These are phyloP conservation scores for Liposcelis brunnea DNA, from an alignment of 2,888 invertebrate species.

Conservation along the genomic window DNA sequence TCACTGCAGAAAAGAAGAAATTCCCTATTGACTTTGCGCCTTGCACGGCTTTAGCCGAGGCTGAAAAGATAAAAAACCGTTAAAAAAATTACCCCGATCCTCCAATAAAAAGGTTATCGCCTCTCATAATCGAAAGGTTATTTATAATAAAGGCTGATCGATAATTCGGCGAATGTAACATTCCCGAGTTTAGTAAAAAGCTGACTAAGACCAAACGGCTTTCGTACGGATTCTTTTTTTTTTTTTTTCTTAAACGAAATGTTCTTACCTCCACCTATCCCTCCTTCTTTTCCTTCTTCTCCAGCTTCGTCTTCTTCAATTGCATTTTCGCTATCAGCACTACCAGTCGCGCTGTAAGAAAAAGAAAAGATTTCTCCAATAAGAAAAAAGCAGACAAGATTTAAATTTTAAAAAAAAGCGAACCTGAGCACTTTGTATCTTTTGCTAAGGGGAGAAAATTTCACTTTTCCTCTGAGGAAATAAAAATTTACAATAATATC, in stretches of 20 bases:
- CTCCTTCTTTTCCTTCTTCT: constrained; percentile 54
- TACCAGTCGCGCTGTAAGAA: constrained; percentile 63
- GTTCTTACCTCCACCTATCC: constrained; percentile 53
- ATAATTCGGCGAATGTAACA: no score
- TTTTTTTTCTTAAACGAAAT: no score
- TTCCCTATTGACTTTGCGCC: constrained; percentile 82
- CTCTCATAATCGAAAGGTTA: constrained; percentile 11
- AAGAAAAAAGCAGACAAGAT: neutral
- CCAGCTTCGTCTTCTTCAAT: constrained; percentile 7
- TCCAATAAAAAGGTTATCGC: neutral
- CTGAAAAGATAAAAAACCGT: constrained; percentile 28
- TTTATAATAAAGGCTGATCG: no score
- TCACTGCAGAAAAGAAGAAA: constrained; percentile 87
- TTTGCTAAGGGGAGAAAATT: no score
- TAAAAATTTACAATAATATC: no score
- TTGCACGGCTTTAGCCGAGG: constrained; percentile 75
- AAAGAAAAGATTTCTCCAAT: constrained; percentile 7
- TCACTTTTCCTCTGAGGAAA: no score
- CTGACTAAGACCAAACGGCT: no score
- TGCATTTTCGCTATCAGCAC: constrained; percentile 58
- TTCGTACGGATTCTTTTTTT: no score
- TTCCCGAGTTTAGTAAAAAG: no score
- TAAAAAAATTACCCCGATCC: neutral
- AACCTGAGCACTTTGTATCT: neutral
- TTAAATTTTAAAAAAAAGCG: neutral